Conservation (phyloP, 2,113 vertebrate genomes). For the Ictalurus furcatus region DNA sequence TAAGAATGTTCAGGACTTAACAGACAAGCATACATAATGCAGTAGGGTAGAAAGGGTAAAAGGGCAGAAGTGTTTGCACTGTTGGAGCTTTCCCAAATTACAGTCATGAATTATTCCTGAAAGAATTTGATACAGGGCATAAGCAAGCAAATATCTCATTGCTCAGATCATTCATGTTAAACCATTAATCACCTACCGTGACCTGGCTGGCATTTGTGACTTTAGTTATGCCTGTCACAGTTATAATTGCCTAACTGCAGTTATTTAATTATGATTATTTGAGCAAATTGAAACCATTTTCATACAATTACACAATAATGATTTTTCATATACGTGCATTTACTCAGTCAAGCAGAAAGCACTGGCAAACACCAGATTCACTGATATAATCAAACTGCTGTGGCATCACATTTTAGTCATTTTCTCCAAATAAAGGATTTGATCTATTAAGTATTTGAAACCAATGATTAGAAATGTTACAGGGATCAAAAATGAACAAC, state of each 20-base stretch:
- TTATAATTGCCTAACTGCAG: background rate
- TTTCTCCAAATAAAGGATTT: background rate
- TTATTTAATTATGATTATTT: background rate
- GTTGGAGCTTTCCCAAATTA: constrained; percentile 9
- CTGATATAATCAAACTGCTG: background rate
- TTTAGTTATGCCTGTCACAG: background rate
- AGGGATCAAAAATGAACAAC: background rate
- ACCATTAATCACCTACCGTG: background rate
- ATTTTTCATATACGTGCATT: background rate
- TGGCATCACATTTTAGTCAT: background rate
- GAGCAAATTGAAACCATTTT: background rate
- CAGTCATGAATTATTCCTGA: background rate
- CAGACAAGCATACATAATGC: background rate
- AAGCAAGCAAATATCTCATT: background rate
- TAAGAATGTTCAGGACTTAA: background rate
- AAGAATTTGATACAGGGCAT: background rate
- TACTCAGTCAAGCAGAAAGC: background rate
- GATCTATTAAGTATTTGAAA: background rate
- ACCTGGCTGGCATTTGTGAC: background rate
- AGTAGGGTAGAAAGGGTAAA: constrained; percentile 2
- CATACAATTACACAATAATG: background rate
- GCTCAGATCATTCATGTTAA: background rate
- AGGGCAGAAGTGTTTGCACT: background rate
- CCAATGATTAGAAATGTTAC: background rate
- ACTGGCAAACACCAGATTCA: background rate